Percentiles rank a stretch among this genome's conserved stretches.
Conservation (phyloP, 2,888 invertebrate species). For the Andrena camellia region DNA sequence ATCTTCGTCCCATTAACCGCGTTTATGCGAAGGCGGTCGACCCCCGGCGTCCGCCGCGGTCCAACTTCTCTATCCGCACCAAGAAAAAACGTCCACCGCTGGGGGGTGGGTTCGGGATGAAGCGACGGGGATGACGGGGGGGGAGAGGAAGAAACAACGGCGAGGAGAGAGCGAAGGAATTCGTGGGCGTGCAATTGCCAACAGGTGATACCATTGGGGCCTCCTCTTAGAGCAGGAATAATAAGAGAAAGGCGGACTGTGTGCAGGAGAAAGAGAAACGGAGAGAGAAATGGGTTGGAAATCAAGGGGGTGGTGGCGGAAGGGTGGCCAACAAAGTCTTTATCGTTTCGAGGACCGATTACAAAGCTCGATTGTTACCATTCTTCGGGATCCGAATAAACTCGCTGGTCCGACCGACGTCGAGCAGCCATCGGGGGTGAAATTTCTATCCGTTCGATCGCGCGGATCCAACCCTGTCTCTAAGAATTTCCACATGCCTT, state of each 20-base stretch:
- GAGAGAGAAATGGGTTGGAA: slow-evolving; percentile 63
- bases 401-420: slow-evolving; percentile 61
- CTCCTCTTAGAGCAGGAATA: slow-evolving; percentile 75
- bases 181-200: slow-evolving; percentile 76
- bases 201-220: slow-evolving; percentile 80
- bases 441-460: slow-evolving; percentile 40
- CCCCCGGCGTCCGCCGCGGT: slow-evolving; percentile 47
- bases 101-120: slow-evolving; percentile 24
- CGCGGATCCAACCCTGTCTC: not conserved
- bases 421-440: slow-evolving; percentile 40
- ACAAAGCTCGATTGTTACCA: slow-evolving; percentile 79
- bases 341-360: slow-evolving; percentile 79
- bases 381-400: slow-evolving; percentile 78
- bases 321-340: slow-evolving; percentile 79
- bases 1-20: slow-evolving; percentile 70
- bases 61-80: slow-evolving; percentile 45
- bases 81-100: slow-evolving; percentile 33
- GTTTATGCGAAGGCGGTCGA: slow-evolving; percentile 62
- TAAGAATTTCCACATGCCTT: not conserved
- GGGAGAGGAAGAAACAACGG: slow-evolving; percentile 48
- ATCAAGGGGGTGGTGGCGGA: slow-evolving; percentile 69
- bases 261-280: slow-evolving; percentile 61
- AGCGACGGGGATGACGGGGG: slow-evolving; percentile 44
- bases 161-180: slow-evolving; percentile 68
- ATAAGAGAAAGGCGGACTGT: slow-evolving; percentile 75